Conservation (phyloP, 2,113 vertebrate genomes). For the Picathartes gymnocephalus region DNA sequence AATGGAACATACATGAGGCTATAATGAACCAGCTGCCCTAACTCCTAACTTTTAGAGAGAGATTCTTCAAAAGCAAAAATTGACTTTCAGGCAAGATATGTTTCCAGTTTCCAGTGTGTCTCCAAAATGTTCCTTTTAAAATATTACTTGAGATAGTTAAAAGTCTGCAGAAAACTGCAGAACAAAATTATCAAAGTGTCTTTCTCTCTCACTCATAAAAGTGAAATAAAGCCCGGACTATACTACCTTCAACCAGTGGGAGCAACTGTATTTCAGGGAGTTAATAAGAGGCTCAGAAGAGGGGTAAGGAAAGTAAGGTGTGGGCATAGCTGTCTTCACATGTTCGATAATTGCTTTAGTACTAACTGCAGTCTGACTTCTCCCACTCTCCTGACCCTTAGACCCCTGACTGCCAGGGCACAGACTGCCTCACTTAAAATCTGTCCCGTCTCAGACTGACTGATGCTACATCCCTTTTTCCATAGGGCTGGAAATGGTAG, state of each 20-base stretch:
- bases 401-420: neutral
- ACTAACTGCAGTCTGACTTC: neutral
- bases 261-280: neutral
- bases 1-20: neutral
- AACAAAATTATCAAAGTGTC: neutral
- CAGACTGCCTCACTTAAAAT: neutral
- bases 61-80: neutral
- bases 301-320: neutral
- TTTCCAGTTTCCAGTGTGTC: neutral
- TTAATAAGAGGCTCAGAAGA: neutral
- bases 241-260: neutral
- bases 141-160: neutral
- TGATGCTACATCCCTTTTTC: neutral
- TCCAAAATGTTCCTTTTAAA: neutral
- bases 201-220: neutral
- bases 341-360: neutral
- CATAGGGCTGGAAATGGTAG: neutral
- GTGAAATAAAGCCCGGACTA: neutral
- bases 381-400: neutral
- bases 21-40: neutral
- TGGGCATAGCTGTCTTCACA: neutral
- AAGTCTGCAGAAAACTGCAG: neutral
- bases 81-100: neutral
- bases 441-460: neutral
- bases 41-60: neutral